A percentile compares a stretch with the other conserved stretches of the same genome.
phyloP scores from a whole-genome alignment of 2,888 invertebrate genomes.

The Esperia sulphurella region DNA sequence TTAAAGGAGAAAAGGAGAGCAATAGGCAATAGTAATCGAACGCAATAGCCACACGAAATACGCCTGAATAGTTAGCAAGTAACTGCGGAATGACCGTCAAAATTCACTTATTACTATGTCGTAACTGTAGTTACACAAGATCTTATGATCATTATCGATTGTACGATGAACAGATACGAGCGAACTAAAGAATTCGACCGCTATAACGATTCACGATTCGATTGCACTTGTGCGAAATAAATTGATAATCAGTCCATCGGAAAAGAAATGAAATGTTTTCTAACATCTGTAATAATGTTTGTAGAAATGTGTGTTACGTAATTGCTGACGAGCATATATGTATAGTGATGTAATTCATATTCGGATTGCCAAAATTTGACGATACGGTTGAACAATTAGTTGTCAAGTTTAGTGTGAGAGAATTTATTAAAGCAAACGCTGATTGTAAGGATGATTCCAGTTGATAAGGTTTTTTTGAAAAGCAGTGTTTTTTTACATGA shows the following conservation, averaged over 20 bases:
- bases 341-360: neutral
- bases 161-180: neutral
- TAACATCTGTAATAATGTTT: neutral
- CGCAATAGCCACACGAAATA: conserved; percentile 15
- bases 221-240: neutral
- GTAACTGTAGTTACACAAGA: conserved; percentile 19
- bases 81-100: conserved; percentile 23
- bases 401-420: too few species aligned
- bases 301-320: neutral
- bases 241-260: neutral
- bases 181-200: neutral
- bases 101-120: conserved; percentile 15
- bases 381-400: too few species aligned
- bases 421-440: too few species aligned
- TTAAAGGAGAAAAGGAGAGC: neutral
- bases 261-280: neutral
- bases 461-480: too few species aligned
- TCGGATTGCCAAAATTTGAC: too few species aligned
- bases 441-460: too few species aligned
- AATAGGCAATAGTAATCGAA: conserved; percentile 1
- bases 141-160: conserved; percentile 14
- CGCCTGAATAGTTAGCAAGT: conserved; percentile 6
- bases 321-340: neutral
- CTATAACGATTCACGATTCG: neutral
- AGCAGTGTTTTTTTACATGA: too few species aligned